A percentile compares a stretch with the other conserved stretches of the same genome.
Evolutionary conservation across 2,797 vertebrate species (phyloP).

Genomic region (Sebastes matsubarae): DNA sequence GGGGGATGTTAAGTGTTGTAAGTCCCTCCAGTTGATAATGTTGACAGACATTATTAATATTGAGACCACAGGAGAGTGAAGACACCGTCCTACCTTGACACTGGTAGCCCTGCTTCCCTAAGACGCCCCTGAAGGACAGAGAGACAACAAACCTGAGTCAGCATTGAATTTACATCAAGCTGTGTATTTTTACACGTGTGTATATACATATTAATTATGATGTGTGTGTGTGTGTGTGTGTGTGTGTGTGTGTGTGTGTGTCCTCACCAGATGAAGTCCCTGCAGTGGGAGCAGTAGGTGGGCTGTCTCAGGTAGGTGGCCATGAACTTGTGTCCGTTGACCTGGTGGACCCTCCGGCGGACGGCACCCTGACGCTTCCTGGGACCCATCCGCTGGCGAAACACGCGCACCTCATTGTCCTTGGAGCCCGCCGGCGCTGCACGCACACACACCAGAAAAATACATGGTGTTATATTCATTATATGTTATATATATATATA

Average conservation of each 20-base stretch:
- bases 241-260: not conserved
- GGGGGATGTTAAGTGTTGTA: not conserved
- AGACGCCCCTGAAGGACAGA: constrained; percentile 87
- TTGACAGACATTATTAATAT: not conserved
- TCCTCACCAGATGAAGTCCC: constrained; percentile 95
- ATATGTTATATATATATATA: too few relatives aligned
- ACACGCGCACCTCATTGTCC: constrained; percentile 95
- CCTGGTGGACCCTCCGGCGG: constrained; percentile 93
- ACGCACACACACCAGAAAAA: not conserved
- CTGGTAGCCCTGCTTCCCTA: constrained; percentile 97
- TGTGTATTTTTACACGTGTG: not conserved
- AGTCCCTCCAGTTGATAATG: not conserved
- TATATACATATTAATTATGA: too few relatives aligned
- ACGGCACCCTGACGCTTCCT: constrained; percentile 94
- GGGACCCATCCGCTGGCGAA: constrained; percentile 93
- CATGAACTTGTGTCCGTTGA: constrained; percentile 98
- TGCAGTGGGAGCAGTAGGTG: constrained; percentile 96
- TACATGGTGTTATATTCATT: too few relatives aligned
- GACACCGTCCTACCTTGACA: constrained; percentile 89
- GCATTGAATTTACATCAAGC: not conserved
- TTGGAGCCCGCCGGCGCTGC: constrained; percentile 76
- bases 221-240: not conserved
- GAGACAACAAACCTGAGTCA: not conserved
- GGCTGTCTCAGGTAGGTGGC: constrained; percentile 96
- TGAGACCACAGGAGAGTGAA: not conserved